Percentiles rank a stretch among this genome's conserved stretches.
Evolutionary conservation across 2,888 invertebrate genomes (phyloP).

Genomic region (Aproaerema taeniolella): DNA sequence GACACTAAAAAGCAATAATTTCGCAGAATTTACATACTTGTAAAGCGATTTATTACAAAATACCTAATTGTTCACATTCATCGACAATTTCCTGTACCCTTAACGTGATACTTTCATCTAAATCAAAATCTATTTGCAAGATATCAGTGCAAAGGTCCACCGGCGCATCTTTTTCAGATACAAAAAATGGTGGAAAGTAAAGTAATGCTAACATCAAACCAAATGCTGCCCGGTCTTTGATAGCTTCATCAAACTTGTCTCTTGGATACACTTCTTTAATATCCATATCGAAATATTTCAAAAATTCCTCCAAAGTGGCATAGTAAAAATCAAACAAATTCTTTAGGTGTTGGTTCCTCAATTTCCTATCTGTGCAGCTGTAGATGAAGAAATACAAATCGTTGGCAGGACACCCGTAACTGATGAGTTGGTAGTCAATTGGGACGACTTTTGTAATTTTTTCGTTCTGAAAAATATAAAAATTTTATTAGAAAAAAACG

Average conservation of each 20-base stretch:
- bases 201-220: slow-evolving; percentile 32
- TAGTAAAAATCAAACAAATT: slow-evolving; percentile 38
- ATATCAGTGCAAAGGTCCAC: no score
- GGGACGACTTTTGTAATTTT: slow-evolving; percentile 31
- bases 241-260: slow-evolving; percentile 35
- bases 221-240: slow-evolving; percentile 32
- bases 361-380: slow-evolving; percentile 32
- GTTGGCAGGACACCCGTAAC: slow-evolving; percentile 35
- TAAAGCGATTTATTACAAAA: no score
- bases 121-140: no score
- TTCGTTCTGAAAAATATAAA: slow-evolving; percentile 38
- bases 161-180: slow-evolving; percentile 30
- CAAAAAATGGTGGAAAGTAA: slow-evolving; percentile 35
- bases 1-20: no score
- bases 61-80: no score
- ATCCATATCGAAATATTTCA: slow-evolving; percentile 35
- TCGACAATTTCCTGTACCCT: no score
- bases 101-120: no score
- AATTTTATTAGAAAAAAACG: no score
- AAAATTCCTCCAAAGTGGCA: slow-evolving; percentile 28
- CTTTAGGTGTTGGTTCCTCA: slow-evolving; percentile 33
- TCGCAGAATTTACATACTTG: no score
- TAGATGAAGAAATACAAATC: slow-evolving; percentile 44
- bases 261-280: slow-evolving; percentile 32
- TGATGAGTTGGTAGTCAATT: slow-evolving; percentile 40